phyloP scores from a whole-genome alignment of 2,113 vertebrate genomes.

The Hepsetus odoe region DNA sequence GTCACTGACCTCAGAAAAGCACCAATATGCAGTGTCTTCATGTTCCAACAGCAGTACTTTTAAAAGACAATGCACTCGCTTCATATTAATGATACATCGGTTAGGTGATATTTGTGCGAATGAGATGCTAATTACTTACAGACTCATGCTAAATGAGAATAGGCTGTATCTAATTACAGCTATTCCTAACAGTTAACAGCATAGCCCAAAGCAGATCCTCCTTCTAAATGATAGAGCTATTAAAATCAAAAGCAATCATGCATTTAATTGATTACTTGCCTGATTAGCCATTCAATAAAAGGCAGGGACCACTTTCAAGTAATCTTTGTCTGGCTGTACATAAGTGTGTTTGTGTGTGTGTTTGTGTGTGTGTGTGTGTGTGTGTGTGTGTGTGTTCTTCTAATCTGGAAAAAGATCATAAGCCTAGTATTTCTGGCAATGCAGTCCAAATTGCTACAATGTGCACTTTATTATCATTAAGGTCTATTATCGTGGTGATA shows the following conservation, averaged over 20 bases:
- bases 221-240: constrained; percentile 55
- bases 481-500: constrained; percentile 39
- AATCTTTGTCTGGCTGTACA: constrained; percentile 18
- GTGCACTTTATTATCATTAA: constrained; percentile 41
- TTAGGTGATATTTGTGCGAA: constrained; percentile 45
- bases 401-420: constrained; percentile 36
- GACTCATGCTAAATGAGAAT: constrained; percentile 55
- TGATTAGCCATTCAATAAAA: constrained; percentile 56
- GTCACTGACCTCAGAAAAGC: constrained; percentile 24
- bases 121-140: constrained; percentile 58
- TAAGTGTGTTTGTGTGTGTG: constrained; percentile 13
- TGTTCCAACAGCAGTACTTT: constrained; percentile 10
- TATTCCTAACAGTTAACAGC: constrained; percentile 58
- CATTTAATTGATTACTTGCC: constrained; percentile 58
- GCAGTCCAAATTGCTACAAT: constrained; percentile 32
- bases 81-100: constrained; percentile 44
- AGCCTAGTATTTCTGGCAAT: constrained; percentile 33
- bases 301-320: constrained; percentile 46
- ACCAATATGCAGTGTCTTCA: background rate
- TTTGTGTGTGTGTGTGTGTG: constrained; percentile 13
- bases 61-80: constrained; percentile 41
- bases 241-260: constrained; percentile 59
- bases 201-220: constrained; percentile 47
- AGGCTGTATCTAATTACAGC: constrained; percentile 57
- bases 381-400: too few relatives aligned